Evolutionary conservation across 2,797 vertebrate genomes (phyloP).

Genomic region (Chaetodon trifasciatus): DNA sequence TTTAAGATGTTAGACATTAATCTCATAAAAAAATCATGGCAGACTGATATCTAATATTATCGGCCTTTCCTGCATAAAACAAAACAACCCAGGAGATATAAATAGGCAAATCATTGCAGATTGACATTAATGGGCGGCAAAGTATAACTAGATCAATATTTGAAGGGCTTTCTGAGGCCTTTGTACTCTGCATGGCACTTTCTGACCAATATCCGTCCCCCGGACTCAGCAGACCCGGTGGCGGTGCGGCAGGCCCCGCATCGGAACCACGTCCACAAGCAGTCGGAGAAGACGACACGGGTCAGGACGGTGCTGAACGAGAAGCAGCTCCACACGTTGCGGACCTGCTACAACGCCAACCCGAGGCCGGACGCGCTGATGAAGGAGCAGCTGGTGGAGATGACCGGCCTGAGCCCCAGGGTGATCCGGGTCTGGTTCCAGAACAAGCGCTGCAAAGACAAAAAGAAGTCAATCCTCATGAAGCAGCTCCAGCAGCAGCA

Average conservation of each 20-base stretch:
- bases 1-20: neutral
- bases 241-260: constrained; percentile 89
- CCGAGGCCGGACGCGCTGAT: constrained; percentile 95
- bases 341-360: constrained; percentile 96
- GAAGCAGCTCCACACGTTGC: constrained; percentile 94
- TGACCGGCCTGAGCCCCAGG: constrained; percentile 95
- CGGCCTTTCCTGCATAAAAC: neutral
- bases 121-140: neutral
- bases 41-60: neutral
- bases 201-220: neutral
- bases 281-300: constrained; percentile 93
- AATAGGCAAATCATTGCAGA: neutral
- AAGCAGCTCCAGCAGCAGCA: constrained; percentile 94
- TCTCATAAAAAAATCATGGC: neutral
- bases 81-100: neutral
- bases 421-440: constrained; percentile 99
- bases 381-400: constrained; percentile 98
- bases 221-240: constrained; percentile 80
- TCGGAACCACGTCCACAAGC: constrained; percentile 91
- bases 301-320: constrained; percentile 96
- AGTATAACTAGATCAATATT: too few relatives aligned
- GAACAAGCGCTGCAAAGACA: constrained; percentile 99
- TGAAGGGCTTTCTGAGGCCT: neutral
- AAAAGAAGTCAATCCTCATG: constrained; percentile 93
- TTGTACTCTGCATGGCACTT: neutral